Evolutionary conservation across 2,888 invertebrate species (phyloP).

Genomic region (Coleophora deauratella): DNA sequence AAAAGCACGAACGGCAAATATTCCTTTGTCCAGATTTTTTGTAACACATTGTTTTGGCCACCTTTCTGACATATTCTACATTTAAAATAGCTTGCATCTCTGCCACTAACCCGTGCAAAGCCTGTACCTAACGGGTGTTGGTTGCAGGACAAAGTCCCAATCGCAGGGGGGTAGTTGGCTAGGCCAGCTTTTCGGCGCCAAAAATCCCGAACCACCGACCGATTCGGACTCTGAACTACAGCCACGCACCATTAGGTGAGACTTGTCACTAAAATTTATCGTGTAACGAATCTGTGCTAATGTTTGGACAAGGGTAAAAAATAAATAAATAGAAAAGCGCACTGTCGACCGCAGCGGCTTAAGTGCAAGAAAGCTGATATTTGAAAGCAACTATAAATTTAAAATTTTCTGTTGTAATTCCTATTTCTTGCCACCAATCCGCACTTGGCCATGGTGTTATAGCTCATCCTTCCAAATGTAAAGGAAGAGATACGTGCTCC

Average conservation of each 20-base stretch:
- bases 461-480: too few species aligned
- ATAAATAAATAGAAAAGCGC: not conserved
- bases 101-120: constrained; percentile 19
- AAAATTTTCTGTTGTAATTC: too few species aligned
- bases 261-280: constrained; percentile 7
- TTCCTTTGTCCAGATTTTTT: too few species aligned
- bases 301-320: not conserved
- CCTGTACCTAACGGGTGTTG: constrained; percentile 46
- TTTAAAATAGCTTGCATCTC: constrained; percentile 2
- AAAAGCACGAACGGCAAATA: too few species aligned
- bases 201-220: constrained; percentile 29
- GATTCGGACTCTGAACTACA: constrained; percentile 45
- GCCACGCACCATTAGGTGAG: constrained; percentile 69
- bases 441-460: too few species aligned
- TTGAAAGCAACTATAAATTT: too few species aligned
- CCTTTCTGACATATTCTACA: too few species aligned
- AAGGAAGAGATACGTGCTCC: too few species aligned
- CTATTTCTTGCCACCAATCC: too few species aligned
- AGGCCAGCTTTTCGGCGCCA: constrained; percentile 73
- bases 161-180: constrained; percentile 74
- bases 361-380: not conserved
- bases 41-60: too few species aligned
- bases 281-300: too few species aligned
- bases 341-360: not conserved
- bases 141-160: constrained; percentile 66